Base-by-base conservation (phyloP, 2,888 invertebrate genomes). In the Meganola albula region DNA sequence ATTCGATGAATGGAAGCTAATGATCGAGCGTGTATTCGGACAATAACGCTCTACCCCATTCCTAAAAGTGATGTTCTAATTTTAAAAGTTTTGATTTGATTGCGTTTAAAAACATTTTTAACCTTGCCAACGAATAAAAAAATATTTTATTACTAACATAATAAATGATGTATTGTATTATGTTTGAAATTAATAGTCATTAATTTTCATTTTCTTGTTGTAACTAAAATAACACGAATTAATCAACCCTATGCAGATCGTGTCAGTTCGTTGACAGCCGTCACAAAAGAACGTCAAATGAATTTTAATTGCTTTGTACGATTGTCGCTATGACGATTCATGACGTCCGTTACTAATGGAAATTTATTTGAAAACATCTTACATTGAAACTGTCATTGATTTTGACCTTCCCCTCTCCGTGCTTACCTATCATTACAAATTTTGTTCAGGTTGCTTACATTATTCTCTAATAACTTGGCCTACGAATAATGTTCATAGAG, bases 1-100 rank as follows among this genome's bases (percentile, higher is more conserved):
- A 37, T 38, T 27, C 55, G 44, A 56, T 72, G 73, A 78, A 75
- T 74, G 60, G 69, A 24, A 40, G 39, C 43, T 73, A 74, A 75
- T 74, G 67, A 72, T 53, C 48, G 51, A 65, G 60, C 59, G 57
- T 55, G 62, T 37, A 41, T 18, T n/a, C 37, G 14, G 46, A 53
- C 37, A 58, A 63, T 63, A 59, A 26, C 33, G 34, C 38, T 28
- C 36, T 44, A 43, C 61, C 61, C 63, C 63, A 46, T 48, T 55
- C 41, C 53, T 53, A 46, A 13, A 20, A 22, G n/a, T 9, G 18
- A 6, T 9, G 10, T 34, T 35, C 32, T 28, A 44, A 44, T 34
- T 43, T 38, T 16, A 38, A 27, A 39, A 25, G 4, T 30, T 44
- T 32, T 14, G 39, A 37, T 29, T 30, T 23, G 35, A 34, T 12